Percentiles rank a stretch among this genome's conserved stretches.
Conservation (phyloP, 2,797 vertebrate species). For the Smutsia temminckii region DNA sequence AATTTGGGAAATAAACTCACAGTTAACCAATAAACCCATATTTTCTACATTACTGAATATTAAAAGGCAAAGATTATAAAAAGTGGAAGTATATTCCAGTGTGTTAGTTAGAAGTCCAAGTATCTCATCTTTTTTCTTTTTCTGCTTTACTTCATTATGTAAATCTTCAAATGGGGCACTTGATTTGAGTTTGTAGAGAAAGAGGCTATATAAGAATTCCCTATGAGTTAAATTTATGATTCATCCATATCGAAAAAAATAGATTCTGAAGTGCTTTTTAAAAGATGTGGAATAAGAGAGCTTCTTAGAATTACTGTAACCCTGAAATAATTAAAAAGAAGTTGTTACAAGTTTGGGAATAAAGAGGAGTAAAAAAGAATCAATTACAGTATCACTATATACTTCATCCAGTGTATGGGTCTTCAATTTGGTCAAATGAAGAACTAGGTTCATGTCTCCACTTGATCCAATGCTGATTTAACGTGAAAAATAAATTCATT, state of each 20-base stretch:
- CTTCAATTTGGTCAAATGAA: slow-evolving; percentile 44
- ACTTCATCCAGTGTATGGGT: neutral
- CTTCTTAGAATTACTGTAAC: neutral
- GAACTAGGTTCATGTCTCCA: slow-evolving; percentile 58
- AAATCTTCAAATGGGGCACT: slow-evolving; percentile 22
- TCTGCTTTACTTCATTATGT: neutral
- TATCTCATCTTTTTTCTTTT: neutral
- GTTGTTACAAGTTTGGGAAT: neutral
- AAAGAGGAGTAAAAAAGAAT: slow-evolving; percentile 22
- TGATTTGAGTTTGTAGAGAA: slow-evolving; percentile 10
- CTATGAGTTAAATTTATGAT: neutral
- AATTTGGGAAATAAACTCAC: slow-evolving; percentile 31
- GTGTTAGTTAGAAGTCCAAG: slow-evolving; percentile 32
- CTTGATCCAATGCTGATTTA: slow-evolving; percentile 55
- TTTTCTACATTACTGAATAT: slow-evolving; percentile 25
- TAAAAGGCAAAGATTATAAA: slow-evolving; percentile 19
- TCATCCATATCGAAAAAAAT: neutral
- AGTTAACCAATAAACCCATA: neutral
- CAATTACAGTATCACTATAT: neutral
- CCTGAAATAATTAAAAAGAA: slow-evolving; percentile 41
- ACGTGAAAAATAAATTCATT: slow-evolving; percentile 64
- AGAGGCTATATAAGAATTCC: neutral
- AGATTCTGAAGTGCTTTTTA: neutral
- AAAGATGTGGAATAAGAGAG: neutral
- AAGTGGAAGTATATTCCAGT: neutral